Evolutionary conservation across 2,888 invertebrate species (phyloP), one percentile per base, ranked within the genome.

Genomic region (Drosophila dives): DNA sequence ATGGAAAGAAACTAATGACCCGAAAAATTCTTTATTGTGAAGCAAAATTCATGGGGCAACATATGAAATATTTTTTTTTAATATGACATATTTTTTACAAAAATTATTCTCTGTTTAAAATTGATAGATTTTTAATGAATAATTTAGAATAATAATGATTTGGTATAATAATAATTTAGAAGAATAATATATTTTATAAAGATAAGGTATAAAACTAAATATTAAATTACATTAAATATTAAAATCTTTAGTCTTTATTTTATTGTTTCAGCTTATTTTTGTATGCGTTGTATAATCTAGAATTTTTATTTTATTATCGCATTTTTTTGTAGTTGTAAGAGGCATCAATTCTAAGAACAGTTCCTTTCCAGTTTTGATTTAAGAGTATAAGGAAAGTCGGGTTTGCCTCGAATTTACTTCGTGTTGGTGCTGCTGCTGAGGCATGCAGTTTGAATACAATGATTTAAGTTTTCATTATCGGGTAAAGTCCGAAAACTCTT

Each of bases 391-490:
- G 1, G 5, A 10, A 2, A 40, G 70, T 64, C 60, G 36, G 2
- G 3, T 23, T 32, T 36, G 51, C 17, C 20, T 32, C 20, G 3
- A n/a, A 8, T 20, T 8, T 36, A 34, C 23, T 34, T 42, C 11
- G 50, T 34, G 48, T 48, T 42, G 33, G 6, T 55, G 59, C 40
- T 38, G 42, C 53, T 64, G 65, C 61, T 70, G 70, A 63, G 65
- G 36, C 69, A 70, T 75, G 73, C 83, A 72, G 72, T 74, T 81
- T 83, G 68, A 75, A 73, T 80, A 78, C 86, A 83, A 81, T 90
- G 87, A 86, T 86, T 88, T 81, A 90, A 90, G 83, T 83, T 90
- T 88, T 88, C 89, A 90, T 90, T 90, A 90, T 89, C 79, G 86
- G 40, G 68, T 68, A 38, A 59, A 68, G 71, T 66, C 65, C 59